These are phyloP conservation scores for Typhlomys cinereus DNA, from an alignment of 2,113 vertebrate species.

Conservation along the genomic window DNA sequence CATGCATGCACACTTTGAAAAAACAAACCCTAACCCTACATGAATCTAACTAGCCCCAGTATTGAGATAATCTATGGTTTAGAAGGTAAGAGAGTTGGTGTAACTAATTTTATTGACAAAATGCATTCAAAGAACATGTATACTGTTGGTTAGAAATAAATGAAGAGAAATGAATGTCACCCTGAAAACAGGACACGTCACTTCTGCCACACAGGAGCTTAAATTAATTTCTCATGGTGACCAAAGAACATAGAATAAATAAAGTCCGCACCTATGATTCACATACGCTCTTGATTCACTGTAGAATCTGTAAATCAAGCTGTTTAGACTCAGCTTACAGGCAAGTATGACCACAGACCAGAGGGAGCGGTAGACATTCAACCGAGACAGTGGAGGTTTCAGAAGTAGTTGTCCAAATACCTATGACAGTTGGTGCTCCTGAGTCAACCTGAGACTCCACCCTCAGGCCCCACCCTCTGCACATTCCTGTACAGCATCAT, in stretches of 20 bases:
- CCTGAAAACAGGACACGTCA: neutral
- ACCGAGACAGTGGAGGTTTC: neutral
- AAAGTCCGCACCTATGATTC: neutral
- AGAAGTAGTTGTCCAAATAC: neutral
- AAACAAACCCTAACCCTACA: neutral
- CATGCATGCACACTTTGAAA: too few species aligned
- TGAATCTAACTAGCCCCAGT: neutral
- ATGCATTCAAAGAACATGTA: too few species aligned
- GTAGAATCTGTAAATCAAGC: neutral
- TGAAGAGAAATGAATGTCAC: neutral
- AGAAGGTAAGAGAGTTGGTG: neutral
- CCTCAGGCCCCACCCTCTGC: too few species aligned
- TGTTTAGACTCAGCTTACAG: neutral
- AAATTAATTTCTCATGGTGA: neutral
- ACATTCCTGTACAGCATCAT: too few species aligned
- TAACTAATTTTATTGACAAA: neutral
- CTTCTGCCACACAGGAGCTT: neutral
- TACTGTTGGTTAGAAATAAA: neutral
- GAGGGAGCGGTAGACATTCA: neutral
- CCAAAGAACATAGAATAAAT: neutral
- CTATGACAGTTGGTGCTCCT: too few species aligned
- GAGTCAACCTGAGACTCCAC: too few species aligned
- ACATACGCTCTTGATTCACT: neutral
- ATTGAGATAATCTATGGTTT: neutral
- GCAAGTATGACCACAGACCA: neutral